phyloP scores from a whole-genome alignment of 2,888 invertebrate species.

The Sinohyriopsis cumingii region DNA sequence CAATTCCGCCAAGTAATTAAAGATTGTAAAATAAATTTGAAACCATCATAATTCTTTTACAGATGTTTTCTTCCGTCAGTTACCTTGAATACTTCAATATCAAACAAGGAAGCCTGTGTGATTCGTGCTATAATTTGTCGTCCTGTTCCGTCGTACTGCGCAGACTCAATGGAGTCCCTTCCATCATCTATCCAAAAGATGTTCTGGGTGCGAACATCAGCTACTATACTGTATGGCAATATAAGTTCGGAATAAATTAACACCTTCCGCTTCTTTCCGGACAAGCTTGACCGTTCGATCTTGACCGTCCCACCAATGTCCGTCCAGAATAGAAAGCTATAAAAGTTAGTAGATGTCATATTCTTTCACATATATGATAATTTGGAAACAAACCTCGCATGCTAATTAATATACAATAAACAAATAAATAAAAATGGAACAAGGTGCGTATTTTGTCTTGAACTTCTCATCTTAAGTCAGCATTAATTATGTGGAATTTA shows the following conservation, averaged over 20 bases:
- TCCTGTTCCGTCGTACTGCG: conserved; percentile 2
- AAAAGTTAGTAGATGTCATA: neutral
- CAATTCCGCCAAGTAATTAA: too few species aligned
- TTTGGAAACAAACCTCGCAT: too few species aligned
- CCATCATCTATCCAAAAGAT: conserved; percentile 9
- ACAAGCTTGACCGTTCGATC: conserved; percentile 5
- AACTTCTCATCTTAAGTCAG: too few species aligned
- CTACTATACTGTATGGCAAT: neutral
- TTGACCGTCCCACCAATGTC: neutral
- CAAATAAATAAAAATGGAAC: too few species aligned
- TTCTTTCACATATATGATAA: too few species aligned
- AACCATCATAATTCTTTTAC: too few species aligned
- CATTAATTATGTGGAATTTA: too few species aligned
- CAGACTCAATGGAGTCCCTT: conserved; percentile 4
- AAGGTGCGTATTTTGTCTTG: too few species aligned
- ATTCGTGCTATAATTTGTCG: neutral
- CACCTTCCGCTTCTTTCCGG: conserved; percentile 1
- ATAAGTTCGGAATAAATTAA: neutral
- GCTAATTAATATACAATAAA: too few species aligned
- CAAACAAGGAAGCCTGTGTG: neutral
- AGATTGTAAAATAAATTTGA: too few species aligned
- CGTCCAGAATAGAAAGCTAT: conserved; percentile 11
- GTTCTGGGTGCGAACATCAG: neutral
- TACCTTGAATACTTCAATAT: conserved; percentile 7
- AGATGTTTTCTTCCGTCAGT: too few species aligned